Evolutionary conservation across 2,113 vertebrate genomes (phyloP), one percentile per base, ranked within the genome.

Genomic region (Anguilla japonica): DNA sequence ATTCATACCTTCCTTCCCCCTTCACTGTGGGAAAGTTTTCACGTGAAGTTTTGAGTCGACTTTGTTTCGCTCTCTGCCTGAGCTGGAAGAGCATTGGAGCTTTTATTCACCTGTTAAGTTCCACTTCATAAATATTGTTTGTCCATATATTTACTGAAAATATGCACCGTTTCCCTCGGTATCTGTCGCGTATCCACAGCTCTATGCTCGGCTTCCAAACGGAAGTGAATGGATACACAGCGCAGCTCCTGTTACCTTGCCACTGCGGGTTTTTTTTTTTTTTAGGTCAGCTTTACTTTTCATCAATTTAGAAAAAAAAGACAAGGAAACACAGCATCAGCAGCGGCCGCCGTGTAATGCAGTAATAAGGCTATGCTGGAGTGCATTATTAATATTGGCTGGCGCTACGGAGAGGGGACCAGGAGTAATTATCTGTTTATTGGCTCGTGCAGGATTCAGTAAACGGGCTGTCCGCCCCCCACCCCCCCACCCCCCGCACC

Each of bases 381-480:
- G n/a, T 75, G n/a, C 26, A 26, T 75, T 75, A 34, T 34, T 75
- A n/a, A 75, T 75, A 34, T 75, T 75, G 71, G 71, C 71, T n/a
- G 71, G 71, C n/a, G 7, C 71, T 75, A 29, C 71, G 34, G 71
- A 75, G 71, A 75, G 11, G 71, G 71, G 71, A 34, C 26, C 11
- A 13, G 71, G 71, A 75, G 71, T 75, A 75, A 75, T 75, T 75
- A 75, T n/a, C 71, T 75, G 71, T 13, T 34, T 75, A 75, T 75
- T 75, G 71, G 71, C 71, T 75, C 71, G 26, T 75, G 71, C 26
- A 75, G 71, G n/a, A 34, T 75, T 29, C 71, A 7, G n/a, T 29
- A 75, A 75, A n/a, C 71, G 20, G 63, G 63, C 63, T 11, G 29
- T 9, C 9, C 71, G 8, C 9, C n/a, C 71, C 26, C 5, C 71